A percentile compares a stretch with the other conserved stretches of the same genome.
Conservation (phyloP, 1,140 invertebrate species). For the Drosophila obscura region DNA sequence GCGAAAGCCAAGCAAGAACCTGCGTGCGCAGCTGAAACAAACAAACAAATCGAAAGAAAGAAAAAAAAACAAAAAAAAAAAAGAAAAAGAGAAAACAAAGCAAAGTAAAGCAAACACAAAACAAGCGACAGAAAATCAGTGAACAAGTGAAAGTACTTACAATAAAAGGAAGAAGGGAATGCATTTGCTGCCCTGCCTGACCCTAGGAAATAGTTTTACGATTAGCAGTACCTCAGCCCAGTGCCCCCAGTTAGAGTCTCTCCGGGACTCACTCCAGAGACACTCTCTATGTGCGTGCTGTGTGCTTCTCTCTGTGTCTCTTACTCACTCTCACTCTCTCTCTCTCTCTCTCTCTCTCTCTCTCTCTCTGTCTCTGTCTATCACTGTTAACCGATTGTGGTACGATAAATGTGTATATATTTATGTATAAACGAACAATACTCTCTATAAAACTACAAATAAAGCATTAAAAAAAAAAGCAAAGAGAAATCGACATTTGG, state of each 20-base stretch:
- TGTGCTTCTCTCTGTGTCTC: conserved; percentile 12
- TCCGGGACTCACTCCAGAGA: conserved; percentile 21
- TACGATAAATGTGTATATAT: conserved; percentile 39
- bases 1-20: conserved; percentile 1
- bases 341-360: conserved; percentile 23
- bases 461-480: conserved; percentile 51
- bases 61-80: conserved; percentile 36
- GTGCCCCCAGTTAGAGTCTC: conserved; percentile 28
- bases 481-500: conserved; percentile 82
- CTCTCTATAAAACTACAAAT: conserved; percentile 51
- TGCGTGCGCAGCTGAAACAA: conserved; percentile 47
- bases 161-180: conserved; percentile 21
- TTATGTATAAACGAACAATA: conserved; percentile 55
- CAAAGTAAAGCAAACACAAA: conserved; percentile 12
- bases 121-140: conserved; percentile 15
- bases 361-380: conserved; percentile 36
- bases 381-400: background rate
- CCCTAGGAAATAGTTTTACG: conserved; percentile 23
- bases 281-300: conserved; percentile 13
- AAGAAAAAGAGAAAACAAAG: conserved; percentile 34
- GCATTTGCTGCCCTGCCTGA: conserved; percentile 11
- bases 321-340: conserved; percentile 1
- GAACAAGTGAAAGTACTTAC: conserved; percentile 9
- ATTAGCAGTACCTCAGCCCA: conserved; percentile 49
- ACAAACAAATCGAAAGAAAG: conserved; percentile 38